Evolutionary conservation across 2,797 vertebrate species (phyloP).

Genomic region (Distichodus sexfasciatus): DNA sequence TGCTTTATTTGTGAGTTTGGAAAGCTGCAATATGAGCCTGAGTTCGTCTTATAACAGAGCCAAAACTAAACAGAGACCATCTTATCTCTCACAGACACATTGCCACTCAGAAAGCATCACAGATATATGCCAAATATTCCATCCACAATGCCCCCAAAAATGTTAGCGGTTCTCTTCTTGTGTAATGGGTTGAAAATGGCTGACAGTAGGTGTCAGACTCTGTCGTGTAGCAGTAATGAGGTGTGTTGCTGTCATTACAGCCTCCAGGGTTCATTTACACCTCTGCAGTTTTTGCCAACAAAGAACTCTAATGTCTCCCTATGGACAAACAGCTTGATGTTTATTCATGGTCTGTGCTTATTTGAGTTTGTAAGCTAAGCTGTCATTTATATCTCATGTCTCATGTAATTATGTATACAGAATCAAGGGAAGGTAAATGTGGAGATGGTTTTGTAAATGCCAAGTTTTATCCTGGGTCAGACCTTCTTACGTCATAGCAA

Average conservation of each 20-base stretch:
- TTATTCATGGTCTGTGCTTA: not conserved
- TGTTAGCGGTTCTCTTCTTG: not conserved
- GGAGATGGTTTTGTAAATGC: no score
- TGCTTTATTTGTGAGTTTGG: slow-evolving; percentile 26
- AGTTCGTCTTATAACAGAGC: not conserved
- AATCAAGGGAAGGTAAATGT: no score
- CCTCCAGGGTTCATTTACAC: slow-evolving; percentile 4
- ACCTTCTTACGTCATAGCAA: no score
- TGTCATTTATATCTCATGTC: no score
- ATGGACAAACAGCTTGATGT: not conserved
- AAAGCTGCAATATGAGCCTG: slow-evolving; percentile 39
- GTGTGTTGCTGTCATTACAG: slow-evolving; percentile 7
- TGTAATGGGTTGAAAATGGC: not conserved
- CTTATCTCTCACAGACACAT: not conserved
- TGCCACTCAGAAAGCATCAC: not conserved
- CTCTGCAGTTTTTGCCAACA: not conserved
- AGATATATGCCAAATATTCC: not conserved
- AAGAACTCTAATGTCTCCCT: no score
- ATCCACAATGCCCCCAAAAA: not conserved
- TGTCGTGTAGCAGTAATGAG: slow-evolving; percentile 9
- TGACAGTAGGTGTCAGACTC: not conserved
- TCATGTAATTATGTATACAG: no score
- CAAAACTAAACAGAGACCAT: not conserved
- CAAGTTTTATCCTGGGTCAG: no score
- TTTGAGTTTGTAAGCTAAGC: no score